Evolutionary conservation across 2,113 vertebrate species (phyloP), one percentile per base, ranked within the genome.

Genomic region (Neodontobutis hainanensis): DNA sequence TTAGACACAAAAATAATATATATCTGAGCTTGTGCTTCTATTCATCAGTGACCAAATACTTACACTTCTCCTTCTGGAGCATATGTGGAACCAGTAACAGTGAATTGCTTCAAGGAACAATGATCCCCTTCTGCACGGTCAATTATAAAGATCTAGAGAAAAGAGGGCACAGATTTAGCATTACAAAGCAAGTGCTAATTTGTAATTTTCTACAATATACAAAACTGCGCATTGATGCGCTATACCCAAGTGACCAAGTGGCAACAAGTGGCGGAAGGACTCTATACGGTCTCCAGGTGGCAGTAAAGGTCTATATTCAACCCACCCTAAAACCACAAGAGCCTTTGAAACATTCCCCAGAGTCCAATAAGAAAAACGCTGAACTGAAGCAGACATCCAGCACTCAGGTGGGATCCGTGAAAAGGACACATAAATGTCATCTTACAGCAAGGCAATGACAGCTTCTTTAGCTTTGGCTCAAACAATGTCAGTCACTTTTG

Each of bases 11-110:
- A 27, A 27, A 27, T 27, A 27, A 27, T 27, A 27, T 27, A 27
- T 27, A 1, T 27, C 19, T 27, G 19, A 27, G 19, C 19, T 27
- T 27, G 19, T 27, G 19, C 19, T 27, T 27, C 19, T 27, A 27
- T 27, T 27, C 19, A 27, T 27, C 19, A 10, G 0, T 9, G 8
- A 48, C 9, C n/a, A 2, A 62, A 73, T 87, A 95, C 96, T 96
- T 90, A 99, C 97, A 99, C 95, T 93, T 96, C 92, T 93, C 97
- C 97, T 67, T 95, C 89, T 11, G 97, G 97, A 44, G 96, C 96
- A 0, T 99, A 99, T 1, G 97, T 99, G 47, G 96, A 98, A 15
- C 97, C 97, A 15, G 94, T 95, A 51, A 99, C 89, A 7, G 93
- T 96, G 80, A 99, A 99, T 78, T 99, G 95, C 63, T 96, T 96